These are phyloP conservation scores for Neodiprion lecontei DNA, from an alignment of 1,140 invertebrate species.

Conservation along the genomic window DNA sequence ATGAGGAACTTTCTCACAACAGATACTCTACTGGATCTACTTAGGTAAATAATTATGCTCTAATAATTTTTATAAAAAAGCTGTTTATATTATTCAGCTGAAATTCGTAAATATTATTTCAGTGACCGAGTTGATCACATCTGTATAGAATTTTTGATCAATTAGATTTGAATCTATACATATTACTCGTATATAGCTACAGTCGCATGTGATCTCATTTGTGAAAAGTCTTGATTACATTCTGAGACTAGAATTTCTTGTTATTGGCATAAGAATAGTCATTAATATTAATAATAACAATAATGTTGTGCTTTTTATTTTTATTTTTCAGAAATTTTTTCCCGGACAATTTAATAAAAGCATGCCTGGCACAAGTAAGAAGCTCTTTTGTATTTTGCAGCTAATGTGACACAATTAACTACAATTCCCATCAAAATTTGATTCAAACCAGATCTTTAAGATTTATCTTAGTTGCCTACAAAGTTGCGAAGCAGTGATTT, in stretches of 20 bases:
- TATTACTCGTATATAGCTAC: neutral
- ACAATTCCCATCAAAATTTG: neutral
- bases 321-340: conserved; percentile 68
- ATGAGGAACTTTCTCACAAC: conserved; percentile 63
- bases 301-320: conserved; percentile 20
- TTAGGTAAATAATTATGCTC: conserved; percentile 62
- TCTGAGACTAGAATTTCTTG: no score
- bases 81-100: no score
- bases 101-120: no score
- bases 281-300: no score
- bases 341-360: conserved; percentile 71
- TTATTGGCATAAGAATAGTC: no score
- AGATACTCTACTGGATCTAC: conserved; percentile 75
- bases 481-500: no score
- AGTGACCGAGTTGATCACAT: no score
- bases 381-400: neutral
- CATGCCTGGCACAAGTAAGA: conserved; percentile 63
- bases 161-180: conserved; percentile 4
- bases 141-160: no score
- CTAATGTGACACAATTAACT: conserved; percentile 8
- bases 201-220: no score
- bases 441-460: no score
- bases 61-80: neutral
- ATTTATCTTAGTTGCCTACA: no score
- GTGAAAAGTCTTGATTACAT: no score